Percentiles rank a stretch among this genome's conserved stretches.
These are phyloP conservation scores for Ectobius pallidus DNA, from an alignment of 2,888 invertebrate species.

Conservation along the genomic window DNA sequence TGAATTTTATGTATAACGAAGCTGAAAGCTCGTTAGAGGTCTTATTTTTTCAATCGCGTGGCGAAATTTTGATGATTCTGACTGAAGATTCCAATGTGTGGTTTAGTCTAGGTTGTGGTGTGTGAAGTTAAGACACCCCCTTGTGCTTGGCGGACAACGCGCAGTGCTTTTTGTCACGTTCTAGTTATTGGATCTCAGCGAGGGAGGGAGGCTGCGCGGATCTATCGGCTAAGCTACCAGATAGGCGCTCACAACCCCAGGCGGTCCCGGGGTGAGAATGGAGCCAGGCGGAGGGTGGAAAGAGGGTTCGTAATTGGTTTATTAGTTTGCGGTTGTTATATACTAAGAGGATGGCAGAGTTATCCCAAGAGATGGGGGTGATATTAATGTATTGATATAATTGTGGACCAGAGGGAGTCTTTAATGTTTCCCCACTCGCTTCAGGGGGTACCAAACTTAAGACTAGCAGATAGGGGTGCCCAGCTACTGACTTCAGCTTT, in stretches of 20 bases:
- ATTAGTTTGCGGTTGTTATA: slow-evolving; percentile 57
- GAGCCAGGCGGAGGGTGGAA: slow-evolving; percentile 8
- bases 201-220: slow-evolving; percentile 12
- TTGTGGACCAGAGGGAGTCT: slow-evolving; percentile 14
- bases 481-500: no score
- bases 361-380: background rate
- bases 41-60: no score
- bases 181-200: background rate
- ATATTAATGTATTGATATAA: slow-evolving; percentile 14
- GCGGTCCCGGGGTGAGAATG: slow-evolving; percentile 16
- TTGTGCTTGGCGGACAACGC: background rate
- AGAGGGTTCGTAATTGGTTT: slow-evolving; percentile 53
- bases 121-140: background rate
- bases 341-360: slow-evolving; percentile 36
- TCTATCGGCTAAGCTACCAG: slow-evolving; percentile 26
- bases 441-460: background rate
- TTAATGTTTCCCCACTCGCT: background rate
- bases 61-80: no score
- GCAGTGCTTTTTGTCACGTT: background rate
- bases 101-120: background rate
- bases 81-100: no score
- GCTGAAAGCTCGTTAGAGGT: no score
- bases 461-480: slow-evolving; percentile 2
- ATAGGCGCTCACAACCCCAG: background rate
- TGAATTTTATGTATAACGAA: no score